Evolutionary conservation across 2,113 vertebrate genomes (phyloP).

Genomic region (Labeo catla): DNA sequence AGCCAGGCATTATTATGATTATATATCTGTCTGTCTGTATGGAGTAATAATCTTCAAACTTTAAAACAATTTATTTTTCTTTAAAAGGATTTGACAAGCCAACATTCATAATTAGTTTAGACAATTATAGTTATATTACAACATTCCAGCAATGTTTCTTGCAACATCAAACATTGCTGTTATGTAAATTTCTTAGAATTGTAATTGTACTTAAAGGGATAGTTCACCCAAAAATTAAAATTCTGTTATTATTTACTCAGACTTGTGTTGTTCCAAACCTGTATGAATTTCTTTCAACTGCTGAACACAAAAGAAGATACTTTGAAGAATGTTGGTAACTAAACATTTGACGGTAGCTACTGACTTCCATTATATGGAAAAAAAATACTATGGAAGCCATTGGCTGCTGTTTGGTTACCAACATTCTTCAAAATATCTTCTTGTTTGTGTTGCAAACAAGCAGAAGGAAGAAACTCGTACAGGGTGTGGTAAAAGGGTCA

Average conservation of each 20-base stretch:
- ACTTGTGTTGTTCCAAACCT: background rate
- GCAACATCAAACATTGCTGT: background rate
- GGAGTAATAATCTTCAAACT: background rate
- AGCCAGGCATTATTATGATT: no score
- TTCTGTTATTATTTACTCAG: background rate
- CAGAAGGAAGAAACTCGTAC: background rate
- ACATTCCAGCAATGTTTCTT: background rate
- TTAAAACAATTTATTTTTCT: background rate
- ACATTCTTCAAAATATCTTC: no score
- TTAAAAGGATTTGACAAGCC: background rate
- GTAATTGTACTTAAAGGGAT: background rate
- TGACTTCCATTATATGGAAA: no score
- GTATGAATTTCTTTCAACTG: background rate
- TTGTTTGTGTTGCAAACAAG: background rate
- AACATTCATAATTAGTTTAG: background rate
- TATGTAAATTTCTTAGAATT: background rate
- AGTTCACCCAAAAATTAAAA: background rate
- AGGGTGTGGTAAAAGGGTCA: no score
- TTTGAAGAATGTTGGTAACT: no score
- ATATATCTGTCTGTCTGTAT: no score
- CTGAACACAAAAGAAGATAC: background rate
- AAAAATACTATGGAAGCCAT: no score
- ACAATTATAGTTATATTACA: background rate
- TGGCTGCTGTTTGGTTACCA: no score
- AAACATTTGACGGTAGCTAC: background rate